Percentiles rank a stretch among this genome's conserved stretches.
Conservation (phyloP, 2,888 invertebrate species). For the Volucella inflata region DNA sequence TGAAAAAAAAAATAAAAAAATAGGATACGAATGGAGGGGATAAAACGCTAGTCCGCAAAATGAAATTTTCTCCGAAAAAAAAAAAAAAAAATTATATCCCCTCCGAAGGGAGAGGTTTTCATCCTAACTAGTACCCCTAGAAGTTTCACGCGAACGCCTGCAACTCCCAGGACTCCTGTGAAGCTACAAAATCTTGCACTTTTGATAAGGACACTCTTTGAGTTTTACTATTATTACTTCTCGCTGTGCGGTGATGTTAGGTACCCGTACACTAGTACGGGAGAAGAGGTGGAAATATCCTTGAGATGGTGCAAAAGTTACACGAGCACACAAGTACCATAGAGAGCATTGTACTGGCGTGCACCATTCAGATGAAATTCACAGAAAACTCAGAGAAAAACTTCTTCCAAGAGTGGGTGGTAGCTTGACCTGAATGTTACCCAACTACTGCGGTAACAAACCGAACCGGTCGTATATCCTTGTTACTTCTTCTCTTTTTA, state of each 20-base stretch:
- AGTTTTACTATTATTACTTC: slow-evolving; percentile 75
- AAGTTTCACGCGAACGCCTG: neutral
- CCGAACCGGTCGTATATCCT: too few relatives aligned
- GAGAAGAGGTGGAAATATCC: slow-evolving; percentile 35
- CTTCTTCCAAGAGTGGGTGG: slow-evolving; percentile 43
- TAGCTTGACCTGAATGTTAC: slow-evolving; percentile 53
- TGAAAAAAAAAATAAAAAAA: neutral
- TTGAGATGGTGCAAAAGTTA: slow-evolving; percentile 67
- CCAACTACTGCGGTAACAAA: slow-evolving; percentile 1
- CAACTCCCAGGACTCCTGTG: slow-evolving; percentile 36
- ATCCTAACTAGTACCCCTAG: slow-evolving; percentile 49
- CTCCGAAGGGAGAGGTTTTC: slow-evolving; percentile 50
- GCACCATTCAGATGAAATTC: slow-evolving; percentile 44
- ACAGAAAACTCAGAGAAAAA: slow-evolving; percentile 31
- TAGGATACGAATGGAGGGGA: neutral
- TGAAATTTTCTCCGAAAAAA: slow-evolving; percentile 55
- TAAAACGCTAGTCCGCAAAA: slow-evolving; percentile 55
- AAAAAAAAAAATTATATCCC: slow-evolving; percentile 47
- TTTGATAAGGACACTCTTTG: slow-evolving; percentile 75
- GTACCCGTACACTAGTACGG: neutral
- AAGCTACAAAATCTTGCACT: slow-evolving; percentile 74
- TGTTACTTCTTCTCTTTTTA: too few relatives aligned
- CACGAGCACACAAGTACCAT: slow-evolving; percentile 67
- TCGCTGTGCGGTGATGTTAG: slow-evolving; percentile 34
- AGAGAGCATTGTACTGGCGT: slow-evolving; percentile 68